Evolutionary conservation across 1,140 invertebrate species (phyloP), one percentile per base, ranked within the genome.

Genomic region (Ceratosolen solmsi): DNA sequence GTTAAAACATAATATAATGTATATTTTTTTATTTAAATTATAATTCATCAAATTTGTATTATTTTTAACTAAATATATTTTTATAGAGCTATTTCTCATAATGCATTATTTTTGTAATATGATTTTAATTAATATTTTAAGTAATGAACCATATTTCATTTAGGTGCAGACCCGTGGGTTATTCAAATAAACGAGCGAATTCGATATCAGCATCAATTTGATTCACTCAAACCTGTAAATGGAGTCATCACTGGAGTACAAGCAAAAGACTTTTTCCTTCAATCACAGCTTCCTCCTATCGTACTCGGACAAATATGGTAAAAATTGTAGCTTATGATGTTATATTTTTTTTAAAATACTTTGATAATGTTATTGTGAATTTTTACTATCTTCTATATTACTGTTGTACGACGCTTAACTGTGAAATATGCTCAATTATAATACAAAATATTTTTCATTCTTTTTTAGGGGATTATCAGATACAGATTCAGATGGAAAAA

Each of bases 281-380:
- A 97, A 90, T 99, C 97, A 1, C 96, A 97, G 88, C 92, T 99
- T 70, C 96, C 97, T 68, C 96, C 97, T 0, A 92, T 94, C 36
- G 92, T 98, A 75, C 92, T 99, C 9, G 98, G 97, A 56, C 95
- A 98, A 89, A 99, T 99, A 92, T 99, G 98, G 98, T 98, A 84
- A 27, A 70, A 4, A n/a, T 82, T 41, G 1, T 36, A 41, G 36
- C 15, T 74, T 20, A 15, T 54, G 3, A 54, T 15, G 51, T 15
- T 11, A 8, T 54, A 46, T 13, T 13, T 46, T 20, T 54, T 54
- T 15, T 22, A 22, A 83, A 27, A 68, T 11, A 22, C 81, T 54
- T 82, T 20, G 5, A 54, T 65, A 15, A 7, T 65, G 15, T 54
- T 15, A 54, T 54, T 54, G 41, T 46, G n/a, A n/a, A n/a, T n/a